Evolutionary conservation across 1,140 invertebrate species (phyloP).

Genomic region (Geopemphigus sp.): DNA sequence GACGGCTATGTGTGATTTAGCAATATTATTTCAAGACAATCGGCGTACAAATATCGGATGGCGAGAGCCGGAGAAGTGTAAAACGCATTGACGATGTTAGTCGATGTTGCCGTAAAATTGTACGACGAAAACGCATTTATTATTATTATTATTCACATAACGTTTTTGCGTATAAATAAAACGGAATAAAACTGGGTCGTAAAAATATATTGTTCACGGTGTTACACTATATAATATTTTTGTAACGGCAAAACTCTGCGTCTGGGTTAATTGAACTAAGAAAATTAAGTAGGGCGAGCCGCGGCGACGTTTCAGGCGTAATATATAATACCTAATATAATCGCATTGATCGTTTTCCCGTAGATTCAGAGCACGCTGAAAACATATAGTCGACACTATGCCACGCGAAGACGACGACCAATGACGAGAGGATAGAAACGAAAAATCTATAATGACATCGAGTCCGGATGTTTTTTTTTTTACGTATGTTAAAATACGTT

Average conservation of each 20-base stretch:
- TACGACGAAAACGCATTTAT: too few species aligned
- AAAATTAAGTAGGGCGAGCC: background rate
- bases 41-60: background rate
- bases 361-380: too few species aligned
- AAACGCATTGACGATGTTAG: background rate
- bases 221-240: background rate
- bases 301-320: too few species aligned
- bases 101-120: too few species aligned
- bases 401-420: too few species aligned
- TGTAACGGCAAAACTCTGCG: background rate
- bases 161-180: background rate
- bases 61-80: background rate
- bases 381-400: too few species aligned
- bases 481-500: background rate
- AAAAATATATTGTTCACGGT: background rate
- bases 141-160: background rate
- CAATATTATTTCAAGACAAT: background rate
- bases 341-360: too few species aligned
- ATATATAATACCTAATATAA: too few species aligned
- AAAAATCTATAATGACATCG: too few species aligned
- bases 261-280: background rate
- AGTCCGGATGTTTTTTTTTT: background rate
- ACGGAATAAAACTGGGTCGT: background rate
- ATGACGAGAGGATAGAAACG: background rate
- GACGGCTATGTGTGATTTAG: background rate